Evolutionary conservation across 2,113 vertebrate species (phyloP).

Genomic region (Thunnus maccoyii): DNA sequence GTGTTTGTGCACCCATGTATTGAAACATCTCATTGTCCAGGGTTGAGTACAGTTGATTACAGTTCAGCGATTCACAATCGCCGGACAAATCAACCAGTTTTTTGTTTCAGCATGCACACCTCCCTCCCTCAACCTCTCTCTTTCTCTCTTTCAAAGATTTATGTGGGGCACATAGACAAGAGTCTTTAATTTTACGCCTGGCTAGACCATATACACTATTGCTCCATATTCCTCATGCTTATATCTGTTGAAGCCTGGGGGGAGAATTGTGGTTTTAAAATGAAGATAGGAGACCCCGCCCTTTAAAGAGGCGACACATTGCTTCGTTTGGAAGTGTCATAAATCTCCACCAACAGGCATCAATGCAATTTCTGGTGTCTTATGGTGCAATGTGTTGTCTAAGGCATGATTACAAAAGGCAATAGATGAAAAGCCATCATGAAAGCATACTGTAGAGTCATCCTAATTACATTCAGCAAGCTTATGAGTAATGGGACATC

Average conservation of each 20-base stretch:
- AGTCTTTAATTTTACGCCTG: conserved; percentile 83
- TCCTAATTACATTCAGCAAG: conserved; percentile 69
- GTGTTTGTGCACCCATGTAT: conserved; percentile 21
- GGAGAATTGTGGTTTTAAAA: conserved; percentile 60
- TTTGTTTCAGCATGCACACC: conserved; percentile 55
- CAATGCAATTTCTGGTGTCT: conserved; percentile 45
- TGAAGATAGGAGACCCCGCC: conserved; percentile 57
- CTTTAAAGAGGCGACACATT: conserved; percentile 32
- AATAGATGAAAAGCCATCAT: conserved; percentile 52
- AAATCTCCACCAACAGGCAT: conserved; percentile 61
- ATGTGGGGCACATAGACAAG: conserved; percentile 72
- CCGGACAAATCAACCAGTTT: conserved; percentile 57
- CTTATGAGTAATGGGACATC: conserved; percentile 73
- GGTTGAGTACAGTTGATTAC: conserved; percentile 51
- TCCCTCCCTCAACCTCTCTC: conserved; percentile 22
- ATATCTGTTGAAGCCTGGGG: conserved; percentile 62
- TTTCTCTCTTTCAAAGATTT: conserved; percentile 64
- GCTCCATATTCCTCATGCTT: conserved; percentile 71
- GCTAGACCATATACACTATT: conserved; percentile 71
- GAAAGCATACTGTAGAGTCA: conserved; percentile 60
- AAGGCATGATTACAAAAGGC: conserved; percentile 72
- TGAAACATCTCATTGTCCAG: conserved; percentile 56
- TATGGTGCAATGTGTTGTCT: conserved; percentile 45
- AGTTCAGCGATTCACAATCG: conserved; percentile 58
- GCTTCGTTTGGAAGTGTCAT: conserved; percentile 41